A percentile compares a stretch with the other conserved stretches of the same genome.
Evolutionary conservation across 2,888 invertebrate species (phyloP).

Genomic region (Ptychoptera contaminata): DNA sequence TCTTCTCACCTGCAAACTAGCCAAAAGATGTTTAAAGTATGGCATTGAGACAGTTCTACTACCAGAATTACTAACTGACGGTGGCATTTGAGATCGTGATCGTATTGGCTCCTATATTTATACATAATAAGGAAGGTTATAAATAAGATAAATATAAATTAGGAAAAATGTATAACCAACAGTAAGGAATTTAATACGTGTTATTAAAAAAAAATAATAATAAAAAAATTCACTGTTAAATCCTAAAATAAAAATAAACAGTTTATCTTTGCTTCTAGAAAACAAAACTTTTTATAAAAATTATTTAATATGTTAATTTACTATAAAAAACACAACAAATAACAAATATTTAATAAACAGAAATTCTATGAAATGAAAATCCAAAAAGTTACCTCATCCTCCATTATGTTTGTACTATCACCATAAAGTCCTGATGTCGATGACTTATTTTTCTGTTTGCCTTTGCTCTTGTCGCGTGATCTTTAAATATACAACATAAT

Average conservation of each 20-base stretch:
- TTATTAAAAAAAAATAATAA: background rate
- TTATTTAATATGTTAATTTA: too few relatives aligned
- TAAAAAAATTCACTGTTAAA: background rate
- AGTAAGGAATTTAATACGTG: too few relatives aligned
- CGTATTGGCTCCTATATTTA: slow-evolving; percentile 9
- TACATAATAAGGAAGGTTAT: slow-evolving; percentile 10
- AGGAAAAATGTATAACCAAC: too few relatives aligned
- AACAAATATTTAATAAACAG: too few relatives aligned
- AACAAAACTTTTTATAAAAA: background rate
- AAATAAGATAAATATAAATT: background rate
- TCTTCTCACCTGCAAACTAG: slow-evolving; percentile 53
- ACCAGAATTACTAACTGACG: slow-evolving; percentile 29
- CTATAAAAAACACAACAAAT: too few relatives aligned
- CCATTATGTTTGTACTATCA: slow-evolving; percentile 28
- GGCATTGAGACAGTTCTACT: slow-evolving; percentile 36
- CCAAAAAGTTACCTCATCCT: slow-evolving; percentile 24
- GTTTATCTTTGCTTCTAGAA: background rate
- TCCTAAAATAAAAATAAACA: background rate
- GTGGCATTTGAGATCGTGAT: slow-evolving; percentile 15
- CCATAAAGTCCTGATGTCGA: slow-evolving; percentile 15
- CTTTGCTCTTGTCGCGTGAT: slow-evolving; percentile 23
- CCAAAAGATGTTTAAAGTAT: slow-evolving; percentile 51
- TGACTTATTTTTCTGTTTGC: slow-evolving; percentile 24
- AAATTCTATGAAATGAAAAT: too few relatives aligned
- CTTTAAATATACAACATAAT: slow-evolving; percentile 15